Percentiles rank a stretch among this genome's conserved stretches.
These are phyloP conservation scores for Stigmatopora nigra DNA, from an alignment of 2,113 vertebrate genomes.

Conservation along the genomic window DNA sequence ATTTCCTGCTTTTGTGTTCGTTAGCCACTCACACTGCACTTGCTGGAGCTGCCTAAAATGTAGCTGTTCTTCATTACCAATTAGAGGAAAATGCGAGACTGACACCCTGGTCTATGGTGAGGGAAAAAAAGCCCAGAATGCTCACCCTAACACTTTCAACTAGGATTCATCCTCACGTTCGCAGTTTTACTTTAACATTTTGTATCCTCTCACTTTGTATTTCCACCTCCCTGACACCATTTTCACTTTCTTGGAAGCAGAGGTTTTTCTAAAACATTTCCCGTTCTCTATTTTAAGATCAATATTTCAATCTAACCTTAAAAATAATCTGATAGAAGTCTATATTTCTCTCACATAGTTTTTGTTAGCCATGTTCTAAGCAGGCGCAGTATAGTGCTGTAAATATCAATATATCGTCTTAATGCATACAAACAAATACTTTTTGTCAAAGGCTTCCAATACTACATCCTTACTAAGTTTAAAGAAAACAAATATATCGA, in stretches of 20 bases:
- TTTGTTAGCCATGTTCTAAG: background rate
- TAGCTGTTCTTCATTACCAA: conserved; percentile 59
- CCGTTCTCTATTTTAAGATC: background rate
- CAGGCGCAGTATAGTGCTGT: no score
- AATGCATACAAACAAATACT: background rate
- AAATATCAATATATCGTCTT: no score
- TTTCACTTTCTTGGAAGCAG: background rate
- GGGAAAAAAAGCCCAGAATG: conserved; percentile 15
- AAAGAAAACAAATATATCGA: background rate
- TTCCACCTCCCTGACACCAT: background rate
- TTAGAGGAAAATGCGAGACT: conserved; percentile 38
- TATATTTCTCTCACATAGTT: background rate
- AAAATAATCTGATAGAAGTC: background rate
- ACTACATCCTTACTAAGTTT: background rate
- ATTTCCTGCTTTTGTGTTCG: conserved; percentile 25
- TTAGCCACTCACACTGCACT: conserved; percentile 45
- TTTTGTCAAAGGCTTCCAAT: background rate
- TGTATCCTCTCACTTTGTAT: conserved; percentile 13
- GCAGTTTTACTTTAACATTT: background rate
- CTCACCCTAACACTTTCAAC: conserved; percentile 10
- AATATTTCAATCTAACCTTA: background rate
- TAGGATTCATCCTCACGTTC: conserved; percentile 21
- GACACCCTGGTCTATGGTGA: conserved; percentile 23
- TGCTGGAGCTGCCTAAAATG: conserved; percentile 40
- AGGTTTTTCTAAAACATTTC: conserved; percentile 1